Base-by-base conservation (phyloP, 2,888 invertebrate species). In the Hirtodrosophila confusa region DNA sequence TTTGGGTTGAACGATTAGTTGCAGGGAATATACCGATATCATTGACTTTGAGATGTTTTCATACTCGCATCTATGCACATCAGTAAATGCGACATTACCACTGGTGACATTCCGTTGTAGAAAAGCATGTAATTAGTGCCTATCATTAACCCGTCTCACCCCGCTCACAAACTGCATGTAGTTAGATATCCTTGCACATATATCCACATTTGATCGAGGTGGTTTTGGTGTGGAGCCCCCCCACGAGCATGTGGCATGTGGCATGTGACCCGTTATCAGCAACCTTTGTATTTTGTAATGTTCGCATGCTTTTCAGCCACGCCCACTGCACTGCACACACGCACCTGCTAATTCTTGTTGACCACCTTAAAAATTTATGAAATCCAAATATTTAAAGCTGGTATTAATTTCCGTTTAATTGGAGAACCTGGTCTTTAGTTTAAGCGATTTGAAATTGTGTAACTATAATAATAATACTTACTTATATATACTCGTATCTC, bases 401-500 rank as follows among this genome's bases (percentile, higher is more conserved):
- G 58, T 66, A 36, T 54, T 41, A 57, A 54, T 61, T 74, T 50
- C 44, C 53, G 58, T 69, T 72, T 65, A 68, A 71, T 49, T 68
- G 64, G 71, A 68, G 62, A 53, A 51, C 48, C 65, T 77, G 73
- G 75, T 83, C 60, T 64, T 71, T 72, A 80, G 83, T 77, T 85
- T 75, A 73, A 72, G 73, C 75, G 63, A 77, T 56, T 67, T 69
- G 43, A 51, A 68, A 65, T 69, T 68, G 57, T 73, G 47, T 66
- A 66, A 66, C 77, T 69, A 70, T 39, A 48, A 33, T 48, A 37
- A 48, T 43, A 54, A 56, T 37, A 72, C 36, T 48, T 49, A 62
- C 40, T 51, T 51, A 55, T 48, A 51, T 48, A 47, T 68, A 68
- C 41, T 70, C 49, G 73, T 74, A 75, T 58, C 58, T 82, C 69